Conservation (phyloP, 2,888 invertebrate genomes). For the Trissolcus brochymenae region DNA sequence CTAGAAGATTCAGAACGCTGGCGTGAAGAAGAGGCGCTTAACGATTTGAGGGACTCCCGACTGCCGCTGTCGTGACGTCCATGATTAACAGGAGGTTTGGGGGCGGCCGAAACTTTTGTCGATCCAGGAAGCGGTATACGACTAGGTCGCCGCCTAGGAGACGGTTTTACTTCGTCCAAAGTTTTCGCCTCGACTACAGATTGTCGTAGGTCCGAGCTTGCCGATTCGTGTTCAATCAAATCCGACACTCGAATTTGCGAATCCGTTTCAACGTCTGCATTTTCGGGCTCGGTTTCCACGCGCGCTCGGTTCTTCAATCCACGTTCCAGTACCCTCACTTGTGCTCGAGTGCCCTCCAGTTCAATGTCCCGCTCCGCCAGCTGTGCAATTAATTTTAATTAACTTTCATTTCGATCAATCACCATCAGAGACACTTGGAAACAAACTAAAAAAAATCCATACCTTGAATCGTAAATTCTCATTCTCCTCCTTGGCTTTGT, state of each 20-base stretch:
- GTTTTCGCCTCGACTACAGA: background rate
- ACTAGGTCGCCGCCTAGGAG: conserved; percentile 80
- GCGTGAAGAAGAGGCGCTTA: conserved; percentile 61
- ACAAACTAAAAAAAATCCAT: conserved; percentile 38
- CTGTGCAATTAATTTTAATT: conserved; percentile 75
- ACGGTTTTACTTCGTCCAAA: conserved; percentile 70
- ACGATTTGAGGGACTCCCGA: conserved; percentile 71
- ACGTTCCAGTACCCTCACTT: conserved; percentile 85
- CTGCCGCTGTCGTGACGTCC: conserved; percentile 70
- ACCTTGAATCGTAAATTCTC: conserved; percentile 90
- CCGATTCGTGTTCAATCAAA: conserved; percentile 77
- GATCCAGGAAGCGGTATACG: conserved; percentile 83
- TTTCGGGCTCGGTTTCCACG: conserved; percentile 74
- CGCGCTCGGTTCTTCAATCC: conserved; percentile 75
- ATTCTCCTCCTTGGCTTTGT: conserved; percentile 86
- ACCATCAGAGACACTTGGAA: background rate
- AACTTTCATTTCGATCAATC: background rate
- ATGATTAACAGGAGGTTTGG: conserved; percentile 80
- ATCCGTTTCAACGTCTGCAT: conserved; percentile 11
- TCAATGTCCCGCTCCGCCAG: conserved; percentile 90
- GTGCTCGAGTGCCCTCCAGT: conserved; percentile 88
- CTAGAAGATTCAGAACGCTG: conserved; percentile 57
- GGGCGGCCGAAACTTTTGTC: conserved; percentile 78
- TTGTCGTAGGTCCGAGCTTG: conserved; percentile 70
- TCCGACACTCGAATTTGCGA: conserved; percentile 61